phyloP scores from a whole-genome alignment of 2,888 invertebrate species.

The Tipula confusa region DNA sequence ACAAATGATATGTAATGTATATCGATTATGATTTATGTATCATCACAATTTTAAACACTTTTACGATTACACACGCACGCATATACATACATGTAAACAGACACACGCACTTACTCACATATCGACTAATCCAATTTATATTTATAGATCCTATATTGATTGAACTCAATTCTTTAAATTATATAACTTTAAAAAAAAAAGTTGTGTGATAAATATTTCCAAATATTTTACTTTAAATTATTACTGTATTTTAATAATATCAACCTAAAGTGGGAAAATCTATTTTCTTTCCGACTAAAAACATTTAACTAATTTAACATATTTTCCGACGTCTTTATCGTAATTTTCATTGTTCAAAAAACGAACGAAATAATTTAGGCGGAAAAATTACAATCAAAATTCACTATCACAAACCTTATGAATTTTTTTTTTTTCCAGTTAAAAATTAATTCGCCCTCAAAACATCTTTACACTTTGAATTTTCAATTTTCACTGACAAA shows the following conservation, averaged over 20 bases:
- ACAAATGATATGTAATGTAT: background rate
- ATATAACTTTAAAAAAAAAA: background rate
- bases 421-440: background rate
- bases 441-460: background rate
- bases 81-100: no score
- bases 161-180: background rate
- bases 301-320: background rate
- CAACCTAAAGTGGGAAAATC: background rate
- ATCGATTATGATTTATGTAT: background rate
- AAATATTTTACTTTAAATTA: background rate
- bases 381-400: background rate
- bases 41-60: background rate
- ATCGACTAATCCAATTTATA: background rate
- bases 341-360: background rate
- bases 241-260: background rate
- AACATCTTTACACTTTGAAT: background rate
- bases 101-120: background rate
- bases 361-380: background rate
- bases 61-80: background rate
- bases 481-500: background rate
- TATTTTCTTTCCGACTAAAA: background rate
- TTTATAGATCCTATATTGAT: slow-evolving; percentile 20
- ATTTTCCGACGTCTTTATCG: background rate
- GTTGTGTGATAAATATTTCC: background rate
- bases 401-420: background rate